Evolutionary conservation across 2,797 vertebrate genomes (phyloP), one percentile per base, ranked within the genome.

Genomic region (Pithecia hirsuta): DNA sequence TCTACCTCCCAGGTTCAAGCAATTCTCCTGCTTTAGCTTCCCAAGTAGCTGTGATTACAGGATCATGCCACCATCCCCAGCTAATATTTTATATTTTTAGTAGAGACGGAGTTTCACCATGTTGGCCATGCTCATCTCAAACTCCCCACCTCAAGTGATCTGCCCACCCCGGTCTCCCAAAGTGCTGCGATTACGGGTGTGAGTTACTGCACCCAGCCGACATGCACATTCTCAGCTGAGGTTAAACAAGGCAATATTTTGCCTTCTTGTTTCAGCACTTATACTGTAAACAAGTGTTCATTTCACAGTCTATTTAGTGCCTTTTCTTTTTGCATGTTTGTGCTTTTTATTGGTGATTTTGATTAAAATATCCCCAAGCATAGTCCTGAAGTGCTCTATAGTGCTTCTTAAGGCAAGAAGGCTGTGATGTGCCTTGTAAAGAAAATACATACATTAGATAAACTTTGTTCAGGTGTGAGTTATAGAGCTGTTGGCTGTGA

Each of bases 31-130:
- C 15, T 17, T n/a, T 67, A 67, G 33, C 33, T 33, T 67, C 15
- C 64, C 64, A n/a, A n/a, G 64, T 67, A n/a, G 64, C 64, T n/a
- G 33, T 33, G 33, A 67, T 67, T 67, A 67, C 64, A n/a, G 33
- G 7, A n/a, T 7, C 33, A 2, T n/a, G 15, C 7, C 64, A 4
- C 33, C 15, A 67, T n/a, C 30, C 15, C 33, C 0, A 0, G 64
- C 64, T 67, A 67, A n/a, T 67, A 19, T 19, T 67, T n/a, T 67
- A 7, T 67, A 67, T 67, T 67, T 64, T 67, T n/a, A 67, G 15
- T n/a, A 19, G 64, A n/a, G 33, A n/a, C 1, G 0, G 33, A 4
- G 64, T 67, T 67, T 67, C 15, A n/a, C 33, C 33, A 67, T 67
- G 64, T 19, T 67, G 15, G 64, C 64, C 64, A 19, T 17, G 64